Percentiles rank a stretch among this genome's conserved stretches.
Conservation (phyloP, 64 coral and sea anemone genomes). For the Montipora cactus region DNA sequence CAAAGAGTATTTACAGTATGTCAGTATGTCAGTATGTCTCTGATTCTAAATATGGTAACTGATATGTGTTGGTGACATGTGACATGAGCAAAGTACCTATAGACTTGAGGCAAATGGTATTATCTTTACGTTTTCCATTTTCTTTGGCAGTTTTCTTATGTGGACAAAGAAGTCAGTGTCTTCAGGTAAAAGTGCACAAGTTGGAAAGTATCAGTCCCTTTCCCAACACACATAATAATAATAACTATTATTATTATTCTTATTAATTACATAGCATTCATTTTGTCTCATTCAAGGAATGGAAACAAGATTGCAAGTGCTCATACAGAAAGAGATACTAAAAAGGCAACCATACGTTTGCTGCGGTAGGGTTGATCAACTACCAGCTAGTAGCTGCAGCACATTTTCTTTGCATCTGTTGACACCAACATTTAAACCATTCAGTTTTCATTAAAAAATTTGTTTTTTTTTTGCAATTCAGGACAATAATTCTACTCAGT, state of each 20-base stretch:
- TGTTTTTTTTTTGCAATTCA: conserved; percentile 13
- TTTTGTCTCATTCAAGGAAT: conserved; percentile 65
- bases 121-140: not conserved
- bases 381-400: not conserved
- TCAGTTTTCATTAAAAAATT: too few relatives aligned
- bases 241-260: too few relatives aligned
- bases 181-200: conserved; percentile 67
- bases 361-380: conserved; percentile 63
- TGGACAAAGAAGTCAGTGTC: conserved; percentile 90
- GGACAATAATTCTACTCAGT: conserved; percentile 95
- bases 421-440: not conserved
- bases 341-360: conserved; percentile 94
- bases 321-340: conserved; percentile 95
- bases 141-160: conserved; percentile 84
- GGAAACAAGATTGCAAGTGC: conserved; percentile 97
- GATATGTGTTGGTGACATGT: too few relatives aligned
- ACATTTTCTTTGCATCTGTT: not conserved
- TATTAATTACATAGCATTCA: not conserved
- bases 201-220: not conserved
- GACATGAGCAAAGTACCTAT: too few relatives aligned
- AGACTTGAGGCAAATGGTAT: too few relatives aligned
- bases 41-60: too few relatives aligned
- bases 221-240: not conserved
- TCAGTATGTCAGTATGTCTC: too few relatives aligned
- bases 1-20: too few relatives aligned